phyloP scores from a whole-genome alignment of 2,797 vertebrate genomes.

The Microchirus variegatus region DNA sequence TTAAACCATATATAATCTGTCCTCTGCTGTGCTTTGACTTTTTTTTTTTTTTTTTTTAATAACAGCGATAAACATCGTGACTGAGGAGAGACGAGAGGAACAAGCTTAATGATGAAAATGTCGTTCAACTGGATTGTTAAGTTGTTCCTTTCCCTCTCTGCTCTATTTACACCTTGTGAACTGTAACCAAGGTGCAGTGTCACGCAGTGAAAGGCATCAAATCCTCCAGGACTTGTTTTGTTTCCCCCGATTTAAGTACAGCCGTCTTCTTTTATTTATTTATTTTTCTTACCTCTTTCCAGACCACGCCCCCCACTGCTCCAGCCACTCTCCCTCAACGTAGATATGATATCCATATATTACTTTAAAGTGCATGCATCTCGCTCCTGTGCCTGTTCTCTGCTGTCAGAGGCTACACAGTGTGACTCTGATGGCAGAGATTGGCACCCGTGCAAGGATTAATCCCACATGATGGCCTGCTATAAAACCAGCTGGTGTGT shows the following conservation, averaged over 20 bases:
- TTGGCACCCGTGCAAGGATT: slow-evolving; percentile 58
- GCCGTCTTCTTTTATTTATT: no score
- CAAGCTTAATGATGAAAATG: slow-evolving; percentile 51
- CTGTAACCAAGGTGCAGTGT: slow-evolving; percentile 6
- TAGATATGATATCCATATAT: no score
- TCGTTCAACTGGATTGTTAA: slow-evolving; percentile 35
- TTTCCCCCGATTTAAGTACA: no score
- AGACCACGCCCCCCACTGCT: no score
- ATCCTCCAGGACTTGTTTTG: no score
- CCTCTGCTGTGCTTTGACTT: slow-evolving; percentile 6
- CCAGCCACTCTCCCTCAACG: no score
- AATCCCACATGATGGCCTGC: slow-evolving; percentile 66
- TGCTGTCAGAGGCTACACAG: slow-evolving; percentile 37
- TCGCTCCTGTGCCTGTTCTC: slow-evolving; percentile 21
- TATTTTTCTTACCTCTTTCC: no score
- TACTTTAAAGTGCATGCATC: slow-evolving; percentile 23
- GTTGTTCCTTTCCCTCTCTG: slow-evolving; percentile 15
- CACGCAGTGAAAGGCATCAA: not conserved
- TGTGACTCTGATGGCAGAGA: slow-evolving; percentile 43
- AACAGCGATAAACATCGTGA: slow-evolving; percentile 26
- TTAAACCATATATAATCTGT: not conserved
- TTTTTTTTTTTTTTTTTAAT: slow-evolving; percentile 6
- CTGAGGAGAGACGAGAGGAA: slow-evolving; percentile 3
- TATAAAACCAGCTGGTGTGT: slow-evolving; percentile 74
- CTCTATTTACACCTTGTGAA: slow-evolving; percentile 17